Conservation (phyloP, 2,113 vertebrate species). For the Laticauda colubrina region DNA sequence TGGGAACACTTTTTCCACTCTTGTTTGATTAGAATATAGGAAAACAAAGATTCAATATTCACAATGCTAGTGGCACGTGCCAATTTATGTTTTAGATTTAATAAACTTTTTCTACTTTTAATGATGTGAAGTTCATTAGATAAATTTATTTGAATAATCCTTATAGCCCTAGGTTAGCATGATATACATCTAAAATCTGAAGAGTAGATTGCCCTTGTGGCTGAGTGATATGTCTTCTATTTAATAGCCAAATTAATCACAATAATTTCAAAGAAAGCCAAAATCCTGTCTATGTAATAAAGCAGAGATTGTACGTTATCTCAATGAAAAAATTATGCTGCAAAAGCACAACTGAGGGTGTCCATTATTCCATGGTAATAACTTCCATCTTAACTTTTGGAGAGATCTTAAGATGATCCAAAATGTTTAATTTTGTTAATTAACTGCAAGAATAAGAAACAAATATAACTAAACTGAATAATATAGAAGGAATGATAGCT, state of each 20-base stretch:
- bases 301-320: constrained; percentile 57
- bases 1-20: neutral
- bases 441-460: constrained; percentile 40
- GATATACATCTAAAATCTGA: constrained; percentile 46
- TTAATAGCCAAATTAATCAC: constrained; percentile 67
- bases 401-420: constrained; percentile 33
- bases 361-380: constrained; percentile 43
- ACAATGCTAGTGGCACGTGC: constrained; percentile 27
- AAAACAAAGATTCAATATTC: constrained; percentile 24
- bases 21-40: constrained; percentile 29
- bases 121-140: constrained; percentile 11
- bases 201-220: constrained; percentile 41
- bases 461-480: constrained; percentile 27
- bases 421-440: constrained; percentile 51
- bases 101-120: constrained; percentile 40
- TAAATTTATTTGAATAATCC: constrained; percentile 37
- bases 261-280: constrained; percentile 60
- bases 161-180: constrained; percentile 47
- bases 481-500: neutral
- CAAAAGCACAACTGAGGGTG: constrained; percentile 39
- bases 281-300: constrained; percentile 62
- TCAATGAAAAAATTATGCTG: constrained; percentile 37
- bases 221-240: constrained; percentile 52
- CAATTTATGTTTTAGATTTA: constrained; percentile 51
- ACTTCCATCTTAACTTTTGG: constrained; percentile 30